Evolutionary conservation across 2,888 invertebrate species (phyloP).

Genomic region (Cerastis rubricosa): DNA sequence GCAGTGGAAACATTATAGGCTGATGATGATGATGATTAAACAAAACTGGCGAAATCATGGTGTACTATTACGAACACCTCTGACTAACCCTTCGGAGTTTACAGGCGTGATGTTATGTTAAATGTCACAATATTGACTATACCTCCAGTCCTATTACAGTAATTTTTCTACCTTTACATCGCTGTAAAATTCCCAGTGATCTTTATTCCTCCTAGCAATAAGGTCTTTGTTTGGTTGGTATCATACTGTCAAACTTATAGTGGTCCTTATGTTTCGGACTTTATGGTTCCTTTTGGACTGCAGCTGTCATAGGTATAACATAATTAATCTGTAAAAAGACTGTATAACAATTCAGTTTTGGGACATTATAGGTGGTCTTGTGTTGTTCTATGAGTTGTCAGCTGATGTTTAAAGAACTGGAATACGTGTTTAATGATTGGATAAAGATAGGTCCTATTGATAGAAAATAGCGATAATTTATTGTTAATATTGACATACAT

Average conservation of each 20-base stretch:
- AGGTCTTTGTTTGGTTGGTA: neutral
- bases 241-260: neutral
- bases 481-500: neutral
- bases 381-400: slow-evolving; percentile 28
- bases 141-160: neutral
- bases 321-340: neutral
- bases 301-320: neutral
- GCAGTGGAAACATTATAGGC: too few relatives aligned
- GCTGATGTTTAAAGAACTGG: neutral
- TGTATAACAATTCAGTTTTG: slow-evolving; percentile 17
- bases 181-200: neutral
- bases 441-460: neutral
- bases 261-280: neutral
- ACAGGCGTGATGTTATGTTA: slow-evolving; percentile 6
- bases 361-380: slow-evolving; percentile 23
- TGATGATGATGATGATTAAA: too few relatives aligned
- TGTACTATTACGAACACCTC: too few relatives aligned
- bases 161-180: neutral
- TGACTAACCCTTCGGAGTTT: too few relatives aligned
- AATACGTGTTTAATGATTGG: slow-evolving; percentile 9
- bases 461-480: neutral
- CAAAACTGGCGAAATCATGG: too few relatives aligned
- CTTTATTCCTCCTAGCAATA: neutral
- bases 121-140: slow-evolving; percentile 31
- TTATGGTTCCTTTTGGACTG: neutral